phyloP scores from a whole-genome alignment of 1,140 invertebrate species.

The Trachymyrmex cornetzi region DNA sequence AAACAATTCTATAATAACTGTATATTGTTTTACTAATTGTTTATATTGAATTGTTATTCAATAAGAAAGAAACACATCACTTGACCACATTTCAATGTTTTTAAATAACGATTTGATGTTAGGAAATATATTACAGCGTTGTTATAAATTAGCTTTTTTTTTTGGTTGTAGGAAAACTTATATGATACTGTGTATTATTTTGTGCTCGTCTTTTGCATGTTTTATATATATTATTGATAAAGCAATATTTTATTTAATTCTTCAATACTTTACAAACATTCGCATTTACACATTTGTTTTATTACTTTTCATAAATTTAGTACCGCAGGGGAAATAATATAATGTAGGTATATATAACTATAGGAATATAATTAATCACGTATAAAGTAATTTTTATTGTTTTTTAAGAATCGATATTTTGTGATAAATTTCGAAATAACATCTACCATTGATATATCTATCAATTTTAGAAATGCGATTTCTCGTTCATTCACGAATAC shows the following conservation, averaged over 20 bases:
- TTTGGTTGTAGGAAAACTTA: not conserved
- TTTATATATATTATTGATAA: not conserved
- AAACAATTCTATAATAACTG: not conserved
- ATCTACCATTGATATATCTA: slow-evolving; percentile 2
- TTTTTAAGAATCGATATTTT: not conserved
- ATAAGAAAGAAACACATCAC: not conserved
- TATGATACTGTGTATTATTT: not conserved
- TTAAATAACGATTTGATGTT: not conserved
- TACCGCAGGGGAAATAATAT: not conserved
- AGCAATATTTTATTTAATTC: not conserved
- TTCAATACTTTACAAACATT: not conserved
- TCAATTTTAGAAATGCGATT: slow-evolving; percentile 9
- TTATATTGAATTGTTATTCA: not conserved
- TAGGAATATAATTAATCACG: not conserved
- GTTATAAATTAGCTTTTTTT: not conserved
- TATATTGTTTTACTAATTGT: not conserved
- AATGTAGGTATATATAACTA: too few relatives aligned
- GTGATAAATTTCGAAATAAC: not conserved
- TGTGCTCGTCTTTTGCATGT: not conserved
- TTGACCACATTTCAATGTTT: not conserved
- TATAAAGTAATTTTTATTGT: not conserved
- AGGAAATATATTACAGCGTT: not conserved
- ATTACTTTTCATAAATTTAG: slow-evolving; percentile 3
- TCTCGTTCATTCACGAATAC: not conserved
- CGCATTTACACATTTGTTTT: not conserved